Conservation (phyloP, 2,888 invertebrate species). For the Agrochola lychnidis region DNA sequence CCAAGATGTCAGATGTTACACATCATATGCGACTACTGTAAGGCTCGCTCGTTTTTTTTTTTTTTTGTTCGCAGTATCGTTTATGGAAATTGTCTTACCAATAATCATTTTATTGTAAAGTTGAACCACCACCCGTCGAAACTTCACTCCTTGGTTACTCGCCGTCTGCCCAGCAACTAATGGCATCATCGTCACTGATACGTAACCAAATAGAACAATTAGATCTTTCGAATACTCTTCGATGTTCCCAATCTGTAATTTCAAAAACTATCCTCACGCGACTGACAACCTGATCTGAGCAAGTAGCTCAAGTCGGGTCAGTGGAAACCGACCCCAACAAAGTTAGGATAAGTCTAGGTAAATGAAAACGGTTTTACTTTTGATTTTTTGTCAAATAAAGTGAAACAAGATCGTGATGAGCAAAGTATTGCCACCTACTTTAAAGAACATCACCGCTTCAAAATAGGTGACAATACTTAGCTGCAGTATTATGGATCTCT, state of each 20-base stretch:
- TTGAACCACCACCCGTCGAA: slow-evolving; percentile 9
- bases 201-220: slow-evolving; percentile 6
- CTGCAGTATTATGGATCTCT: neutral
- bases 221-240: slow-evolving; percentile 20
- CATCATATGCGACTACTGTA: no score
- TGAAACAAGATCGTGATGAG: neutral
- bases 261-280: neutral
- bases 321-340: neutral
- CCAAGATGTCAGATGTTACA: no score
- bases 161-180: slow-evolving; percentile 36
- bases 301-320: neutral
- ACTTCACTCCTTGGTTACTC: slow-evolving; percentile 18
- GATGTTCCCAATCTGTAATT: slow-evolving; percentile 24
- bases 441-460: neutral
- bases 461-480: neutral
- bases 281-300: neutral
- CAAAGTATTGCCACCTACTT: neutral
- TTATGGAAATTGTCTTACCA: slow-evolving; percentile 6
- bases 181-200: slow-evolving; percentile 27
- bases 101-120: slow-evolving; percentile 23
- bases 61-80: no score
- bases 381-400: no score
- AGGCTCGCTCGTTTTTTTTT: no score
- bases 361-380: neutral
- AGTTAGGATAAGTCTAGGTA: neutral